Evolutionary conservation across 2,888 invertebrate species (phyloP).

Genomic region (Cephus pulcher): DNA sequence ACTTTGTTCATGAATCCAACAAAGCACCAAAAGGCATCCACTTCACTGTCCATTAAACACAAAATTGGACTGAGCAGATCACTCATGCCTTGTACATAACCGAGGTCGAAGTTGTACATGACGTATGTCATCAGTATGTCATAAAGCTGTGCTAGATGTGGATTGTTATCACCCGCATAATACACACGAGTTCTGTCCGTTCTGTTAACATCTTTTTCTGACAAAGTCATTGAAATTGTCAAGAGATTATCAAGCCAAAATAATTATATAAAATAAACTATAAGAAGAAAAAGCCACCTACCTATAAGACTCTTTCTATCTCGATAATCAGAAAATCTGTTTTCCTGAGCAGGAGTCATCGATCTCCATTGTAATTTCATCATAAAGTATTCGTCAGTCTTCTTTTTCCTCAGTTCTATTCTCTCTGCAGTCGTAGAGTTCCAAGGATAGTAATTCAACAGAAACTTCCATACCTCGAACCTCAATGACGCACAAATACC

Average conservation of each 20-base stretch:
- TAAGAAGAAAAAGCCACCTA: conserved; percentile 45
- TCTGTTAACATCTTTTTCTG: conserved; percentile 96
- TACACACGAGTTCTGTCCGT: conserved; percentile 93
- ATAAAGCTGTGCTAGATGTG: conserved; percentile 84
- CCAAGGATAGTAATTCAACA: conserved; percentile 91
- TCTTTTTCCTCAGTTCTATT: conserved; percentile 75
- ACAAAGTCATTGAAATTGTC: conserved; percentile 26
- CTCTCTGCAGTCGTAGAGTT: conserved; percentile 80
- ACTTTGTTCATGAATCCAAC: conserved; percentile 97
- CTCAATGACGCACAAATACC: conserved; percentile 83
- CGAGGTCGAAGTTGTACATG: conserved; percentile 99
- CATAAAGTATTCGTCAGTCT: conserved; percentile 87
- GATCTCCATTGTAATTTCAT: conserved; percentile 98
- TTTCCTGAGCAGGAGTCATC: conserved; percentile 88
- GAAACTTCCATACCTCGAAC: conserved; percentile 93
- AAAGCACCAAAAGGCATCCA: conserved; percentile 99
- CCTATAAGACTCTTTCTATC: conserved; percentile 92
- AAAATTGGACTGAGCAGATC: conserved; percentile 95
- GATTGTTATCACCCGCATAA: conserved; percentile 94
- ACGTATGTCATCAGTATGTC: conserved; percentile 98
- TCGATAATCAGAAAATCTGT: conserved; percentile 86
- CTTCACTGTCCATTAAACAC: conserved; percentile 89
- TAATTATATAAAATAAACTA: background rate
- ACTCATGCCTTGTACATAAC: conserved; percentile 97
- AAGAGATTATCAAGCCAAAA: background rate